Evolutionary conservation across 2,888 invertebrate genomes (phyloP).

Genomic region (Latheticus oryzae): DNA sequence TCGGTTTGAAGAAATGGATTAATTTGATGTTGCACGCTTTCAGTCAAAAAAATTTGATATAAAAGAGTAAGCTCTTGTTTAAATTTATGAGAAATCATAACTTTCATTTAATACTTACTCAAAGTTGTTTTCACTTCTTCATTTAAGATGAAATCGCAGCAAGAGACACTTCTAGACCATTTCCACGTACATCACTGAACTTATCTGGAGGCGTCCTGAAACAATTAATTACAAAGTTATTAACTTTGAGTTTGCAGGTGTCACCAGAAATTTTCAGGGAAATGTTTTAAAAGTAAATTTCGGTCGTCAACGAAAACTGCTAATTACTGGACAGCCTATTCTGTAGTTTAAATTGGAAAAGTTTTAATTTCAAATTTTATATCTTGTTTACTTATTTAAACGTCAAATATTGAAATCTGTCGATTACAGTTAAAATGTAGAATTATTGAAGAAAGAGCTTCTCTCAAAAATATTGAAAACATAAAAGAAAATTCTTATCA

Average conservation of each 20-base stretch:
- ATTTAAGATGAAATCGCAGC: constrained; percentile 21
- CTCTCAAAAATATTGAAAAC: neutral
- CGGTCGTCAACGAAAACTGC: neutral
- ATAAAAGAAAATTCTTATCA: constrained; percentile 10
- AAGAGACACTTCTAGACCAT: constrained; percentile 14
- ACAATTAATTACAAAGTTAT: constrained; percentile 23
- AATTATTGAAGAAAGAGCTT: no score
- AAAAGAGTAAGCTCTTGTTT: no score
- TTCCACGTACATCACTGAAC: constrained; percentile 7
- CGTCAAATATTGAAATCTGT: constrained; percentile 19
- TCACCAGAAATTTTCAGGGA: constrained; percentile 4
- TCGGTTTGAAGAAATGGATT: neutral
- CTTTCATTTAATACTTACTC: constrained; percentile 26
- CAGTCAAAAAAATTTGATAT: no score
- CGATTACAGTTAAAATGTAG: constrained; percentile 17
- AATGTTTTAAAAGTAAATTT: constrained; percentile 5
- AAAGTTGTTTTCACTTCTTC: constrained; percentile 24
- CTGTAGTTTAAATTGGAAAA: constrained; percentile 13
- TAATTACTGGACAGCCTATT: constrained; percentile 16
- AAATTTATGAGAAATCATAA: no score
- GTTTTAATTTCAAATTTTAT: constrained; percentile 19
- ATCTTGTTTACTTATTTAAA: constrained; percentile 10
- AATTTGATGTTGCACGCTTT: no score
- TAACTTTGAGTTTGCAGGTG: constrained; percentile 20
- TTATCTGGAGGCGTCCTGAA: constrained; percentile 6